These are phyloP conservation scores for Istiophorus platypterus DNA, from an alignment of 2,113 vertebrate genomes.

Conservation along the genomic window DNA sequence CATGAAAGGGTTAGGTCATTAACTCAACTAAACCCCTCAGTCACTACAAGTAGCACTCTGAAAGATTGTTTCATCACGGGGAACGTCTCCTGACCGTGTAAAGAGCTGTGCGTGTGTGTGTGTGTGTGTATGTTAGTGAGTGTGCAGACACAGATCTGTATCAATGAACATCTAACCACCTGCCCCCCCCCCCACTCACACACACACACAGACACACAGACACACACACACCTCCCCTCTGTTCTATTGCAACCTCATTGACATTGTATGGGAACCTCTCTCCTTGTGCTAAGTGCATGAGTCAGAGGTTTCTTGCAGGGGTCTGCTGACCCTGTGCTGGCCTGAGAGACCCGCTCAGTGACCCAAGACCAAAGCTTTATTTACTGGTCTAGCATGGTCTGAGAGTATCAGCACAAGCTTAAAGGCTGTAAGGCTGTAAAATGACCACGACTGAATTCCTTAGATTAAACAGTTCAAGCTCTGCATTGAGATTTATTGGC, in stretches of 20 bases:
- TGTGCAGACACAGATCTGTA: conserved; percentile 34
- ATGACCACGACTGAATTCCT: conserved; percentile 25
- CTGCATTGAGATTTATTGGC: neutral
- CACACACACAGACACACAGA: too few species aligned
- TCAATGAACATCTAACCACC: conserved; percentile 51
- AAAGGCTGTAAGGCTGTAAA: conserved; percentile 44
- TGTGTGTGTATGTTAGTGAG: neutral
- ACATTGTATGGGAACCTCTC: conserved; percentile 21
- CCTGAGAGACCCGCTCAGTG: conserved; percentile 35
- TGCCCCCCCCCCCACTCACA: neutral
- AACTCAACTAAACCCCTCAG: conserved; percentile 33
- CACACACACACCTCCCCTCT: too few species aligned
- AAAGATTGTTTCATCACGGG: conserved; percentile 45
- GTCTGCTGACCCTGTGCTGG: conserved; percentile 50
- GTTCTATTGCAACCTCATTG: conserved; percentile 14
- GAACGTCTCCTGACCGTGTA: conserved; percentile 10
- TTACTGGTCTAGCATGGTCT: conserved; percentile 39
- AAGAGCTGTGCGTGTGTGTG: neutral
- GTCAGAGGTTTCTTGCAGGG: conserved; percentile 44
- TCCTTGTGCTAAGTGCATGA: conserved; percentile 57
- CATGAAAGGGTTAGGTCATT: conserved; percentile 48
- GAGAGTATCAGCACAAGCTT: conserved; percentile 26
- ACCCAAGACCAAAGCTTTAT: conserved; percentile 58
- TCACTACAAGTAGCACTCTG: conserved; percentile 29
- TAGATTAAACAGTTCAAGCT: neutral